Evolutionary conservation across 92 coral and sea anemone species (phyloP).

Genomic region (Muricea muricata): DNA sequence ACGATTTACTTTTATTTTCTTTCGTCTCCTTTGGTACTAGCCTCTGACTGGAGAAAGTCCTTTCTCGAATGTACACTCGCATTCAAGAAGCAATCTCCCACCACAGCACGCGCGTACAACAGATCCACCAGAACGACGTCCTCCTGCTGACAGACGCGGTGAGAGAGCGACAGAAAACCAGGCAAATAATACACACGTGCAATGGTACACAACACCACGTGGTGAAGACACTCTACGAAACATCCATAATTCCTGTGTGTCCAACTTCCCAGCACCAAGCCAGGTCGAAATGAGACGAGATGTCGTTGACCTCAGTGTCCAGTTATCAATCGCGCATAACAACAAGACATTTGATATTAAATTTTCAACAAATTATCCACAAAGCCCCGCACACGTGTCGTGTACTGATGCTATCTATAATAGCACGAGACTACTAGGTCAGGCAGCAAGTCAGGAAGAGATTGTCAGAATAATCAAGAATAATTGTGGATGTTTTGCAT

Average conservation of each 20-base stretch:
- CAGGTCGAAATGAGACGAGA: constrained; percentile 28
- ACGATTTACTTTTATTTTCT: too few relatives aligned
- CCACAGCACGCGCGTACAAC: not conserved
- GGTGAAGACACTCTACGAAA: constrained; percentile 14
- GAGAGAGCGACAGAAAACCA: not conserved
- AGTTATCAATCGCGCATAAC: constrained; percentile 12
- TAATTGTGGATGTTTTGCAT: not conserved
- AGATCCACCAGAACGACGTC: not conserved
- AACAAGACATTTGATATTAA: not conserved
- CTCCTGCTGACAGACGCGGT: not conserved
- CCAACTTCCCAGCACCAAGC: not conserved
- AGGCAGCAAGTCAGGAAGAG: not conserved
- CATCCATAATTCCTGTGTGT: not conserved
- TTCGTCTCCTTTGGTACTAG: not conserved
- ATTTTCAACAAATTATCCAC: constrained; percentile 28
- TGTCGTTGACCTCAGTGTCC: not conserved
- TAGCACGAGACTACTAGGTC: not conserved
- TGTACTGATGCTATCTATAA: not conserved
- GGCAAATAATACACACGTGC: not conserved
- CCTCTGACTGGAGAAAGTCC: constrained; percentile 22
- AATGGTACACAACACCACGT: constrained; percentile 28
- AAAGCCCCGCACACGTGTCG: not conserved
- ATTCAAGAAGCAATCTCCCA: not conserved
- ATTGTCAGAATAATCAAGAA: not conserved
- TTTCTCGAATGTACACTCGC: not conserved